Evolutionary conservation across 1,140 invertebrate species (phyloP), one percentile per base, ranked within the genome.

Genomic region (Heterodera carotae): DNA sequence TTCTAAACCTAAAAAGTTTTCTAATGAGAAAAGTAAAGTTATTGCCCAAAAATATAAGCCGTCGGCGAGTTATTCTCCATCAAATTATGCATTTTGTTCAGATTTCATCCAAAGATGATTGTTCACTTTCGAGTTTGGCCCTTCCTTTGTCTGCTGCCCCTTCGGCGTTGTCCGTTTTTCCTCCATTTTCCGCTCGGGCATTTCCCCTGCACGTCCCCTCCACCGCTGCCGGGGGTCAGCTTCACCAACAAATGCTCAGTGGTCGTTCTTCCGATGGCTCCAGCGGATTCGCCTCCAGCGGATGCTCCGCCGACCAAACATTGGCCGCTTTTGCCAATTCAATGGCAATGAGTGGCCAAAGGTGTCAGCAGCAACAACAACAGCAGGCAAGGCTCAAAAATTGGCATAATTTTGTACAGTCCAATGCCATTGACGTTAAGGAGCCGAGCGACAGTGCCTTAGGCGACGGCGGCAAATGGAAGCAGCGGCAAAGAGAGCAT

Each of bases 201-300:
- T 18, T 66, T 18, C 62, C 25, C 10, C 8, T 34, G 27, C 62
- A n/a, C n/a, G 29, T 62, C 59, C 59, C 59, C 59, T n/a, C n/a
- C n/a, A n/a, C n/a, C n/a, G n/a, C n/a, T n/a, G 7, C 10, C 22
- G 29, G 62, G 8, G 29, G 25, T 66, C 62, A 18, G n/a, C n/a
- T n/a, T 53, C 62, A 15, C 62, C 33, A 66, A 34, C 25, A 25
- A 18, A 53, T 53, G 18, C 12, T 18, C 48, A 22, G 18, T 18
- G 18, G 48, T 18, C 48, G 48, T 53, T 53, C 48, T 4, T 53
- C 48, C 48, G 48, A 18, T 25, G 29, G 62, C 29, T 66, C 62
- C 62, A 66, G 29, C 62, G 62, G 29, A 29, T 31, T 66, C 62
- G 62, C 62, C 62, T 31, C 62, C 62, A 66, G 62, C 62, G 62